Evolutionary conservation across 2,888 invertebrate genomes (phyloP).

Genomic region (Sialis fuliginosa): DNA sequence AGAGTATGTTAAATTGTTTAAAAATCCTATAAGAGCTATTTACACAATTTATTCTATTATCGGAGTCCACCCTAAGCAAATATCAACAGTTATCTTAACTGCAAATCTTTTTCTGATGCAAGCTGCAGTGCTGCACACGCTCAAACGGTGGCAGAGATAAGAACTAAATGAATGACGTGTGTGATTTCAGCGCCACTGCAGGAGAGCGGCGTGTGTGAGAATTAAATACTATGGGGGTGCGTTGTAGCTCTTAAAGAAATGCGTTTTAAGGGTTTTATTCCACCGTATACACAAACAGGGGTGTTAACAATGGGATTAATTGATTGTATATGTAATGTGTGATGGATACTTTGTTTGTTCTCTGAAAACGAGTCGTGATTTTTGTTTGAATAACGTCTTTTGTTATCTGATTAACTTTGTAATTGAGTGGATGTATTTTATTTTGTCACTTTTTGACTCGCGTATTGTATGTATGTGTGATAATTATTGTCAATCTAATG

Average conservation of each 20-base stretch:
- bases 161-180: background rate
- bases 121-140: background rate
- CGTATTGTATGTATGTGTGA: no score
- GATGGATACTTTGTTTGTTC: conserved; percentile 1
- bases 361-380: background rate
- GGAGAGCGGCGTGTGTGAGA: background rate
- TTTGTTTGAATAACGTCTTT: background rate
- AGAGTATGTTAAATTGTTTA: no score
- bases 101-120: background rate
- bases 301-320: conserved; percentile 3
- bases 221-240: background rate
- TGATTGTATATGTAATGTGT: conserved; percentile 1
- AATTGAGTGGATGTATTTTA: no score
- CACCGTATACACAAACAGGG: background rate
- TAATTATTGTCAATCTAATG: no score
- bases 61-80: no score
- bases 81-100: no score
- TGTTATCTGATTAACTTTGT: background rate
- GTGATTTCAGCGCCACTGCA: background rate
- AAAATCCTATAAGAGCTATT: no score
- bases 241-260: no score
- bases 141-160: background rate
- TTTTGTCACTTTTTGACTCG: no score
- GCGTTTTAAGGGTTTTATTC: no score
- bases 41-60: no score